These are phyloP conservation scores for Calliopsis andreniformis DNA, from an alignment of 1,140 invertebrate species.

Conservation along the genomic window DNA sequence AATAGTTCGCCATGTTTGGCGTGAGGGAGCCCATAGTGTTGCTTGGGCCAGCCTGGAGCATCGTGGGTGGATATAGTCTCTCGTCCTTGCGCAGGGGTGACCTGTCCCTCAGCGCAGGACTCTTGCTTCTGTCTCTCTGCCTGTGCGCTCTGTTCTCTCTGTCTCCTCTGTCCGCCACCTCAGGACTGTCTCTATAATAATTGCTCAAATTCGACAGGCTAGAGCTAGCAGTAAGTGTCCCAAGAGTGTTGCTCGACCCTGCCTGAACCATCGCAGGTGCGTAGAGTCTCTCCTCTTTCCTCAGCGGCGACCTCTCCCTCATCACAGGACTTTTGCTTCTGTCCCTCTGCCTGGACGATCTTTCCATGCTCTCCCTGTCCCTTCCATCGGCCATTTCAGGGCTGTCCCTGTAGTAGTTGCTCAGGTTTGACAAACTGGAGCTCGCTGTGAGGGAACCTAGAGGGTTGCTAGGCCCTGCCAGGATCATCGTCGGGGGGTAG, in stretches of 20 bases:
- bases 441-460: constrained; percentile 83
- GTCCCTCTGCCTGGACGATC: constrained; percentile 46
- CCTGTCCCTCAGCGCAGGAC: constrained; percentile 64
- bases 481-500: constrained; percentile 84
- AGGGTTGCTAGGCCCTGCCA: constrained; percentile 84
- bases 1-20: constrained; percentile 55
- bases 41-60: constrained; percentile 85
- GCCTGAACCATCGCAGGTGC: constrained; percentile 84
- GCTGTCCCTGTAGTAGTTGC: constrained; percentile 85
- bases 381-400: constrained; percentile 73
- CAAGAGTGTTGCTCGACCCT: constrained; percentile 82
- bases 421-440: constrained; percentile 83
- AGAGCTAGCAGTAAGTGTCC: constrained; percentile 82
- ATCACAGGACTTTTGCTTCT: constrained; percentile 54
- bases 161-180: constrained; percentile 76
- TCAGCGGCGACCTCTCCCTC: constrained; percentile 52
- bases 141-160: constrained; percentile 71
- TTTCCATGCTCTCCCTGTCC: constrained; percentile 69
- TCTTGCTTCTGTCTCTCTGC: constrained; percentile 79
- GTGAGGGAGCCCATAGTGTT: constrained; percentile 79
- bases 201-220: constrained; percentile 84
- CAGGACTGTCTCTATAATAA: constrained; percentile 83
- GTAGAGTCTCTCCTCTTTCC: constrained; percentile 84
- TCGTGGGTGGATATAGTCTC: constrained; percentile 83
- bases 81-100: constrained; percentile 54